Percentiles rank a stretch among this genome's conserved stretches.
These are phyloP conservation scores for Alitta virens DNA, from an alignment of 2,888 invertebrate species.

Conservation along the genomic window DNA sequence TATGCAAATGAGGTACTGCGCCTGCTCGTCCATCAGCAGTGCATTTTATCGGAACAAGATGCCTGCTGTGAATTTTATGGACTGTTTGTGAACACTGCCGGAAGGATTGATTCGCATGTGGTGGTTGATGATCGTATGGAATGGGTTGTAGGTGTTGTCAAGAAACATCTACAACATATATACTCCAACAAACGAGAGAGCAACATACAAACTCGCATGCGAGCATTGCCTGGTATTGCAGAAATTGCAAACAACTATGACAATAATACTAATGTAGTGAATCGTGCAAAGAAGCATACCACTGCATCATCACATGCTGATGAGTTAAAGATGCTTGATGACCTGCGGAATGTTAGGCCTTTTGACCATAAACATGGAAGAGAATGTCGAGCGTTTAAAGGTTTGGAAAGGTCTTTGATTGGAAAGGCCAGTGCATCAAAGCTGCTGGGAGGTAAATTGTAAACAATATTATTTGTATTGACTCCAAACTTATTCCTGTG, in stretches of 20 bases:
- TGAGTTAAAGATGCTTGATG: background rate
- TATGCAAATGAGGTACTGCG: constrained; percentile 14
- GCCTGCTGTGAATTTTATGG: constrained; percentile 2
- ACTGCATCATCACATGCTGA: background rate
- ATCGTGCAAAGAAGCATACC: background rate
- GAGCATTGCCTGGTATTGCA: background rate
- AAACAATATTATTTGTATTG: too few species aligned
- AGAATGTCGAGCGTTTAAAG: background rate
- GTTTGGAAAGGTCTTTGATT: too few species aligned
- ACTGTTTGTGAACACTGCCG: constrained; percentile 7
- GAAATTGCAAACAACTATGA: background rate
- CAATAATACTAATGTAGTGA: background rate
- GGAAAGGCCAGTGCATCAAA: too few species aligned
- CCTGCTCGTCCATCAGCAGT: constrained; percentile 8
- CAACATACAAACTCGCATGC: background rate
- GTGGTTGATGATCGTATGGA: constrained; percentile 12
- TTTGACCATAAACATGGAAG: background rate
- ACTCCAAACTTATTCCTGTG: too few species aligned
- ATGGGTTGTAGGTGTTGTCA: constrained; percentile 3
- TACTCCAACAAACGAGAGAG: background rate
- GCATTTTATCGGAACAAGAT: constrained; percentile 1
- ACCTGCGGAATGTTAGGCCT: background rate
- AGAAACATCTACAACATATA: constrained; percentile 1
- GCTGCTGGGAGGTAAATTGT: too few species aligned
- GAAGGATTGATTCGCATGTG: constrained; percentile 8